Conservation (phyloP, 2,113 vertebrate species). For the Halichoeres trimaculatus region DNA sequence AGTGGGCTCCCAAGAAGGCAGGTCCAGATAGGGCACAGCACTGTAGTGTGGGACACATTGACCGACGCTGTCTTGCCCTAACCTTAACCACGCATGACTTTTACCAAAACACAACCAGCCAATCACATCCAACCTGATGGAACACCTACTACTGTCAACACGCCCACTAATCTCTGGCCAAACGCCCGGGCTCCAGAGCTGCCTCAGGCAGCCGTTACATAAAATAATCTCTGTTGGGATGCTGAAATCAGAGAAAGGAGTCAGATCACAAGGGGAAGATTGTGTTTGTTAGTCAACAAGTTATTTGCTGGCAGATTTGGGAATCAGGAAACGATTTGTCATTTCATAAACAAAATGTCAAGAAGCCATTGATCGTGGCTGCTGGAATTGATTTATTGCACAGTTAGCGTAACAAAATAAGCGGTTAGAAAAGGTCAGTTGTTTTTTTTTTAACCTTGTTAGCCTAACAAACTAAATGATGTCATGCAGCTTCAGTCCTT, state of each 20-base stretch:
- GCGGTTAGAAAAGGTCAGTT: neutral
- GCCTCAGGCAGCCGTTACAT: neutral
- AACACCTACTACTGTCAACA: slow-evolving; percentile 30
- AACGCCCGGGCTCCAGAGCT: neutral
- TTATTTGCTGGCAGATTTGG: neutral
- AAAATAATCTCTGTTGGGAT: neutral
- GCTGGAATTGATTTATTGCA: neutral
- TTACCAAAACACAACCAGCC: neutral
- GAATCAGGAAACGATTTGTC: neutral
- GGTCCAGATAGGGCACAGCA: neutral
- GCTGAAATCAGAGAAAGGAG: neutral
- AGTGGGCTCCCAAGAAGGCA: no score
- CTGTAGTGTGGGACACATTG: neutral
- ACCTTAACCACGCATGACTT: neutral
- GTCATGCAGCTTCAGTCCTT: neutral
- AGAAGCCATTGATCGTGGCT: neutral
- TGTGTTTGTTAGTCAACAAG: neutral
- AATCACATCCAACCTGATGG: neutral
- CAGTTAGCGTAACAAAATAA: neutral
- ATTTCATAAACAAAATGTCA: neutral
- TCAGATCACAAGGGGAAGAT: neutral
- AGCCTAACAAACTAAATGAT: neutral
- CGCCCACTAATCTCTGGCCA: neutral
- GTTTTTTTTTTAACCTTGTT: neutral
- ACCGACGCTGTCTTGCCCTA: neutral